phyloP scores from a whole-genome alignment of 64 coral and sea anemone genomes.

The Stylophora pistillata region DNA sequence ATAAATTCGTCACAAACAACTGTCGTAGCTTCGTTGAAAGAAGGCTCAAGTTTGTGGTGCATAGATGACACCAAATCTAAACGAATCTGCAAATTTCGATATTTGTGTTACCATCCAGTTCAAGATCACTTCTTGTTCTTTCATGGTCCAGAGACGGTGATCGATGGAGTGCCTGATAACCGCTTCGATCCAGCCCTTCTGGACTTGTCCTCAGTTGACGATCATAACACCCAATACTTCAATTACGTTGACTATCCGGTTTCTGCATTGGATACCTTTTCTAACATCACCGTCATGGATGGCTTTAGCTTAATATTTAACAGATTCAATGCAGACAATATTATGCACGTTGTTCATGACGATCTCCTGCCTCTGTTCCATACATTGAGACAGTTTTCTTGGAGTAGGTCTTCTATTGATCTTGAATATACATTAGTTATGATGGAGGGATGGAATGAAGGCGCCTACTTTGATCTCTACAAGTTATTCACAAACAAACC shows the following conservation, averaged over 20 bases:
- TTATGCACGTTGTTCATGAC: constrained; percentile 96
- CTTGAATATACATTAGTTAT: constrained; percentile 58
- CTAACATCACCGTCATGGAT: constrained; percentile 63
- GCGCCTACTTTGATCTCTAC: constrained; percentile 72
- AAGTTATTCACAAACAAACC: constrained; percentile 73
- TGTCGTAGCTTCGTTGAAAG: neutral
- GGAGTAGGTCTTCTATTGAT: constrained; percentile 24
- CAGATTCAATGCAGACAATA: constrained; percentile 89
- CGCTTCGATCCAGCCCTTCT: constrained; percentile 83
- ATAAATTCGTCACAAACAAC: neutral
- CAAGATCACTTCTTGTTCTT: constrained; percentile 87
- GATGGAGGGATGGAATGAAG: constrained; percentile 86
- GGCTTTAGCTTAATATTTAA: constrained; percentile 83
- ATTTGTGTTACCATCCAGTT: constrained; percentile 79
- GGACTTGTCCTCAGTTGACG: constrained; percentile 84
- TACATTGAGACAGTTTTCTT: constrained; percentile 74
- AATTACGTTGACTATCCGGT: constrained; percentile 82
- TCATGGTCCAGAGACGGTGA: constrained; percentile 71
- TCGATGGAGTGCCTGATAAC: constrained; percentile 78
- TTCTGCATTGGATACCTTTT: constrained; percentile 46
- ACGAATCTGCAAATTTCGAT: constrained; percentile 89
- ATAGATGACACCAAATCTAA: constrained; percentile 51
- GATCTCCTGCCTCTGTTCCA: constrained; percentile 88
- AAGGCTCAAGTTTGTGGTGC: constrained; percentile 87
- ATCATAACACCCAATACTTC: constrained; percentile 94